These are phyloP conservation scores for Microctonus aethiopoides DNA, from an alignment of 2,888 invertebrate species.

Conservation along the genomic window DNA sequence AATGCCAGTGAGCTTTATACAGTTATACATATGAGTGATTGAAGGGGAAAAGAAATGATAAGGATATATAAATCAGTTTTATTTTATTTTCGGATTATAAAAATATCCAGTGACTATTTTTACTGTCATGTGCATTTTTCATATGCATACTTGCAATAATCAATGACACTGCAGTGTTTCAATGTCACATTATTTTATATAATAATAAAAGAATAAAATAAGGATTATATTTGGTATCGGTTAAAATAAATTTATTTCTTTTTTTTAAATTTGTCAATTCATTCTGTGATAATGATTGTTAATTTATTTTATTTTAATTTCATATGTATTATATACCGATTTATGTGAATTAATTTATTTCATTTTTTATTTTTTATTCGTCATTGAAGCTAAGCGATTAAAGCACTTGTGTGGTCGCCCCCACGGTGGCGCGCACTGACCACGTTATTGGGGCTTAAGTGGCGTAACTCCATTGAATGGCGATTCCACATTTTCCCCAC, in stretches of 20 bases:
- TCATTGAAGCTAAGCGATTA: constrained; percentile 24
- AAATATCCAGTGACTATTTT: background rate
- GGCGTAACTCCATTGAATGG: constrained; percentile 60
- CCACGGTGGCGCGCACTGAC: constrained; percentile 45
- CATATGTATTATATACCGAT: background rate
- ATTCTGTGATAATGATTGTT: too few species aligned
- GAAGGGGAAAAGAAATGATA: too few species aligned
- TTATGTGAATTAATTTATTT: too few species aligned
- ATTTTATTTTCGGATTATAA: too few species aligned
- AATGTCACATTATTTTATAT: too few species aligned
- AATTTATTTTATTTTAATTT: background rate
- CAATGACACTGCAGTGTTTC: background rate
- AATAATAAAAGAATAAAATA: too few species aligned
- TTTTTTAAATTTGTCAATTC: too few species aligned
- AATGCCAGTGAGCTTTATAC: background rate
- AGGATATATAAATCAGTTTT: too few species aligned
- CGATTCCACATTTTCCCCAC: constrained; percentile 55
- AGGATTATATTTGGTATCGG: too few species aligned
- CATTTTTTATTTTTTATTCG: background rate
- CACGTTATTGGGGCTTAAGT: constrained; percentile 60
- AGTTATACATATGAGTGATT: background rate
- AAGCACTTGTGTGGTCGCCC: constrained; percentile 18
- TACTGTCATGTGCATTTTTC: background rate
- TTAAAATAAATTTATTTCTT: too few species aligned
- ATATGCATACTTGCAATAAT: background rate